Base-by-base conservation (phyloP, 2,113 vertebrate genomes). In the Mellivora capensis region DNA sequence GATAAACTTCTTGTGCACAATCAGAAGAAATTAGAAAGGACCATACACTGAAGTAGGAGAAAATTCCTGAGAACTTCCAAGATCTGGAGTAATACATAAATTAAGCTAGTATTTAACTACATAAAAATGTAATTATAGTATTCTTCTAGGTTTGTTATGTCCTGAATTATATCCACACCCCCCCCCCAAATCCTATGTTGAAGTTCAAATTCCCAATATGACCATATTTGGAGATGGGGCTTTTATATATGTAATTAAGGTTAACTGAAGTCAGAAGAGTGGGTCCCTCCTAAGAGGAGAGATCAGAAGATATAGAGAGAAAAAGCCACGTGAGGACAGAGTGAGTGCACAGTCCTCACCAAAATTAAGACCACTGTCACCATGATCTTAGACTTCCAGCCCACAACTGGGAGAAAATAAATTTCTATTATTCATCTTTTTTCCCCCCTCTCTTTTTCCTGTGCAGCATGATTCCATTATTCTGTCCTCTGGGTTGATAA, bases 221-320 rank as follows among this genome's bases (percentile, higher is more conserved):
- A 77, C 2, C 17, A 54, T 54, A 54, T 54, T 54, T 18, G 17
- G 52, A 54, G 52, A 54, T 54, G 52, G 52, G 52, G 1, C 4
- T 47, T 72, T 91, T 29, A 21, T 42, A 23, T 25, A 61, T 4
- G 6, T 34, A 34, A 25, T n/a, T 69, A 34, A 71, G 3, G 3
- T 34, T 77, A 57, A 11, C 18, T 49, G 12, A 80, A 37, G 3
- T 80, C 9, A 27, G 37, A 39, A 47, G 12, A 11, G 13, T 15
- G 4, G 25, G 7, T 2, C 0, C 2, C 62, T 67, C 12, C 5
- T 74, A 79, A 79, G 8, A 49, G 39, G 21, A 87, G 34, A 4
- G 0, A n/a, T 4, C 10, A 29, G n/a, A 4, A 3, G 8, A 25
- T 7, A n/a, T 1, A 27, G 3, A 74, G 5, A 81, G 4, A 27